phyloP scores from a whole-genome alignment of 2,797 vertebrate species.

The Meda fulgida region DNA sequence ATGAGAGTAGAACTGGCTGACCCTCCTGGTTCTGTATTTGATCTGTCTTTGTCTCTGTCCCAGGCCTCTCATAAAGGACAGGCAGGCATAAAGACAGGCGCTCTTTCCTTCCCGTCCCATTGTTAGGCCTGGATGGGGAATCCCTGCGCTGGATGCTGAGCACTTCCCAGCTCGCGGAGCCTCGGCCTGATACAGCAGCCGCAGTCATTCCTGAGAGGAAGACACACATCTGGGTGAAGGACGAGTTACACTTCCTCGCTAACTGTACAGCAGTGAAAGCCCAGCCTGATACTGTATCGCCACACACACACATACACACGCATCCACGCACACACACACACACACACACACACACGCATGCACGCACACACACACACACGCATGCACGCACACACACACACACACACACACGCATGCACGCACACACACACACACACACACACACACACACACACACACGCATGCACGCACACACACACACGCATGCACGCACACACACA shows the following conservation, averaged over 20 bases:
- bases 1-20: constrained; percentile 31
- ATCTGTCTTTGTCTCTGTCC: constrained; percentile 62
- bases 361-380: no score
- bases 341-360: no score
- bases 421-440: no score
- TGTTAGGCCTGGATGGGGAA: constrained; percentile 74
- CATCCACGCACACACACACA: background rate
- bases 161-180: constrained; percentile 51
- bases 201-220: constrained; percentile 52
- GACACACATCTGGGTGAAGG: constrained; percentile 67
- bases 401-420: no score
- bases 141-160: constrained; percentile 71
- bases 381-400: no score
- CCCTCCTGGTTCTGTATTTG: constrained; percentile 25
- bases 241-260: constrained; percentile 64
- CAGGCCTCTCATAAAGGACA: constrained; percentile 63
- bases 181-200: constrained; percentile 24
- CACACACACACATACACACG: background rate
- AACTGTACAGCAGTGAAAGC: background rate
- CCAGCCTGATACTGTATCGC: background rate
- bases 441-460: no score
- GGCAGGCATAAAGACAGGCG: constrained; percentile 55
- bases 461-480: no score
- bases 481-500: no score
- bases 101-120: constrained; percentile 79